phyloP scores from a whole-genome alignment of 2,113 vertebrate species.

The Takifugu bimaculatus region DNA sequence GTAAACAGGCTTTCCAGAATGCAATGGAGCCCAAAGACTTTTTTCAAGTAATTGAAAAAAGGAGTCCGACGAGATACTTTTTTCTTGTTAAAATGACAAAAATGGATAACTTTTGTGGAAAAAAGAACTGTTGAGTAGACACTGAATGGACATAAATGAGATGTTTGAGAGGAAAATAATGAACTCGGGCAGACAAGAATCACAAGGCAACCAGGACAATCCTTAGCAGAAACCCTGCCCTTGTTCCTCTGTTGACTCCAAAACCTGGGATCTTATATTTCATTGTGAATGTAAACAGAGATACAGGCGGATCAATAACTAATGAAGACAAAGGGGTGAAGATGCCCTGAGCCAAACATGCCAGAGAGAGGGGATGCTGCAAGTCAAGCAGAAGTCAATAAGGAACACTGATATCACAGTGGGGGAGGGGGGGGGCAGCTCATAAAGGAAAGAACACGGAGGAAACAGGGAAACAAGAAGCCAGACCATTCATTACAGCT shows the following conservation, averaged over 20 bases:
- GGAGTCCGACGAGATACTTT: slow-evolving; percentile 11
- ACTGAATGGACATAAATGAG: no score
- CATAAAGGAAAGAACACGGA: slow-evolving; percentile 3
- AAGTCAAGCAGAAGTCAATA: slow-evolving; percentile 14
- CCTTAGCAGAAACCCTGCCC: slow-evolving; percentile 5
- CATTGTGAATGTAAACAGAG: slow-evolving; percentile 33
- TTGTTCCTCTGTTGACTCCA: slow-evolving; percentile 9
- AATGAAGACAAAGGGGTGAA: slow-evolving; percentile 23
- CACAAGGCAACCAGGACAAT: not conserved
- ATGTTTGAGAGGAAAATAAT: not conserved
- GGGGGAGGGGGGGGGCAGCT: no score
- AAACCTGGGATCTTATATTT: slow-evolving; percentile 39
- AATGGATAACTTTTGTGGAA: not conserved
- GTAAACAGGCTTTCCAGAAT: slow-evolving; percentile 25
- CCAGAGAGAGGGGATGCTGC: not conserved
- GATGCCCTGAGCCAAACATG: not conserved
- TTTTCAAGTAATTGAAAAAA: slow-evolving; percentile 4
- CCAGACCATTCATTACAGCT: slow-evolving; percentile 16
- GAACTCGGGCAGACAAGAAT: not conserved
- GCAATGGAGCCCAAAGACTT: slow-evolving; percentile 23
- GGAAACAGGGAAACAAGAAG: not conserved
- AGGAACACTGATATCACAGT: slow-evolving; percentile 11
- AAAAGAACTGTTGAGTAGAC: not conserved
- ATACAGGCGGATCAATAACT: slow-evolving; percentile 22
- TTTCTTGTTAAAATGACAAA: not conserved